Evolutionary conservation across 2,797 vertebrate species (phyloP), one percentile per base, ranked within the genome.

Genomic region (Pangasius krempfi): DNA sequence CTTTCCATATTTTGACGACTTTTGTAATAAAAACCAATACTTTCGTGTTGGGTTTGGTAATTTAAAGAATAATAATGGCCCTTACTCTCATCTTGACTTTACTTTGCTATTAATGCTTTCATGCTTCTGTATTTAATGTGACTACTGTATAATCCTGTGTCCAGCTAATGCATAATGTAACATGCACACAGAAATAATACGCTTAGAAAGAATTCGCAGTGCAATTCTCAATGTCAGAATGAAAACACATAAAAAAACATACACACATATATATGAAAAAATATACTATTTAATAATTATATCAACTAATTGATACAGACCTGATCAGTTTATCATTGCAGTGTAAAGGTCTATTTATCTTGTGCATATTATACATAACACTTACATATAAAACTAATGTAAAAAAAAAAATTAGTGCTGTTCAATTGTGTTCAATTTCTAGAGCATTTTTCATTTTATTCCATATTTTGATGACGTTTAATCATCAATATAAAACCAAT

Each of bases 1-100:
- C 91, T 94, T 95, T 94, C 92, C 90, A 94, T 95, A 94, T 95
- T 93, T 94, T 92, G 90, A 93, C 93, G 93, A 92, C 92, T 92
- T 94, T 94, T 93, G 93, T 93, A 93, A 88, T 92, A 91, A 94
- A 95, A 95, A 95, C 90, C 94, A 89, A 95, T 94, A 95, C 93
- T 95, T 93, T 95, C 93, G 93, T 94, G 93, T 95, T 94, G 94
- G 95, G 93, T 94, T 95, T 93, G 92, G 95, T 94, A 91, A 95
- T 95, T 95, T 95, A 94, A 96, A 96, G 94, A 95, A 95, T 95
- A 95, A 96, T 96, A 95, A 95, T 95, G 92, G 89, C 90, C 92
- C 90, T 93, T 85, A 90, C 92, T 93, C 92, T 78, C 92, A 91
- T 88, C 93, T 87, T 93, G 66, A 81, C 87, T 89, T 88, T 70